phyloP scores from a whole-genome alignment of 1,140 invertebrate genomes.

The Eufriesea mexicana region DNA sequence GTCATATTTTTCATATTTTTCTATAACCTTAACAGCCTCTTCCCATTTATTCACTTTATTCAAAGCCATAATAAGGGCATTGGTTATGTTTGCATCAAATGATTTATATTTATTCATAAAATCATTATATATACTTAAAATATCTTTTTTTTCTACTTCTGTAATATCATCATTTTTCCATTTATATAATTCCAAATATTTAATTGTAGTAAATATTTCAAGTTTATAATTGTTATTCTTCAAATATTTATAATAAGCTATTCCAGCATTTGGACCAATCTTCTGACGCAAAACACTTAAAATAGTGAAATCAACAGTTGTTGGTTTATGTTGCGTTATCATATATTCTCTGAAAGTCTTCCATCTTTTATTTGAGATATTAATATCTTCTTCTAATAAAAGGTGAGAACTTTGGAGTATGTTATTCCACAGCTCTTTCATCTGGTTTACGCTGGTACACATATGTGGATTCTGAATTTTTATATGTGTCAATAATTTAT shows the following conservation, averaged over 20 bases:
- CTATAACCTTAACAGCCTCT: constrained; percentile 84
- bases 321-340: constrained; percentile 44
- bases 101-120: constrained; percentile 83
- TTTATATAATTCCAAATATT: constrained; percentile 83
- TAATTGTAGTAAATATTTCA: constrained; percentile 83
- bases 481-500: too few relatives aligned
- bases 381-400: background rate
- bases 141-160: constrained; percentile 82
- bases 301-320: constrained; percentile 84
- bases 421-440: background rate
- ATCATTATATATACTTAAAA: constrained; percentile 82
- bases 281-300: constrained; percentile 80
- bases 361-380: constrained; percentile 47
- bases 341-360: constrained; percentile 43
- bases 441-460: fast-evolving
- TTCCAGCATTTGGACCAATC: constrained; percentile 81
- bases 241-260: constrained; percentile 84
- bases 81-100: constrained; percentile 84
- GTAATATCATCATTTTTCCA: constrained; percentile 69
- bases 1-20: constrained; percentile 81
- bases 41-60: constrained; percentile 85
- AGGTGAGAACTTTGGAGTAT: background rate
- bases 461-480: fast-evolving
- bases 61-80: constrained; percentile 84
- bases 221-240: constrained; percentile 78